These are phyloP conservation scores for Drosophila carrolli DNA, from an alignment of 1,140 invertebrate genomes.

Conservation along the genomic window DNA sequence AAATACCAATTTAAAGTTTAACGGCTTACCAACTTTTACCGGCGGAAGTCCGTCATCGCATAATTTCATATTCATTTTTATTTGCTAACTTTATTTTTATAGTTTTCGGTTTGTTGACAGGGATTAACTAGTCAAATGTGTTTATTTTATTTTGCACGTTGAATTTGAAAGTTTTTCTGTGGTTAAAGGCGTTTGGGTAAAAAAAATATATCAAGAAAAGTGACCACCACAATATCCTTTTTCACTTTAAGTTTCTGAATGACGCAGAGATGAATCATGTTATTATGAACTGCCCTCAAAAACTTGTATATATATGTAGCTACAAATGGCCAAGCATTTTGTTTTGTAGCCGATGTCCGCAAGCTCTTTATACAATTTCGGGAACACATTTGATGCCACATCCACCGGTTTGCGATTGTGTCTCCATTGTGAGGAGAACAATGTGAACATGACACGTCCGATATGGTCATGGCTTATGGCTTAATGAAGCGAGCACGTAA, in stretches of 20 bases:
- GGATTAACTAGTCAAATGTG: constrained; percentile 6
- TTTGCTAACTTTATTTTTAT: constrained; percentile 22
- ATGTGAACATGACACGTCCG: constrained; percentile 33
- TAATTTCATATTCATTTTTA: constrained; percentile 4
- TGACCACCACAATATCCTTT: neutral
- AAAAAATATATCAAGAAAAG: neutral
- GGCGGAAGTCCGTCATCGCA: constrained; percentile 2
- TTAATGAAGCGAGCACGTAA: constrained; percentile 74
- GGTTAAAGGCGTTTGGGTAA: neutral
- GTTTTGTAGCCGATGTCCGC: constrained; percentile 22
- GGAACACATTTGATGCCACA: constrained; percentile 16
- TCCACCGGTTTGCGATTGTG: constrained; percentile 11
- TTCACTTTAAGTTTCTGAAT: neutral
- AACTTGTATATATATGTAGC: neutral
- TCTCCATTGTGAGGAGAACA: constrained; percentile 29
- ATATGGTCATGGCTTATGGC: constrained; percentile 60
- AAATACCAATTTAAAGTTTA: constrained; percentile 21
- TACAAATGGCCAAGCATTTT: constrained; percentile 17
- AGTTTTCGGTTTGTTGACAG: neutral
- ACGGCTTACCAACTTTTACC: neutral
- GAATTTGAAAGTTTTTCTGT: constrained; percentile 1
- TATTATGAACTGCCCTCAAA: neutral
- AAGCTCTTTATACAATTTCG: constrained; percentile 38
- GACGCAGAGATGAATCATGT: neutral
- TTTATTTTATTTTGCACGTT: constrained; percentile 4